Evolutionary conservation across 2,113 vertebrate species (phyloP).

Genomic region (Rhinolophus ferrumequinum): DNA sequence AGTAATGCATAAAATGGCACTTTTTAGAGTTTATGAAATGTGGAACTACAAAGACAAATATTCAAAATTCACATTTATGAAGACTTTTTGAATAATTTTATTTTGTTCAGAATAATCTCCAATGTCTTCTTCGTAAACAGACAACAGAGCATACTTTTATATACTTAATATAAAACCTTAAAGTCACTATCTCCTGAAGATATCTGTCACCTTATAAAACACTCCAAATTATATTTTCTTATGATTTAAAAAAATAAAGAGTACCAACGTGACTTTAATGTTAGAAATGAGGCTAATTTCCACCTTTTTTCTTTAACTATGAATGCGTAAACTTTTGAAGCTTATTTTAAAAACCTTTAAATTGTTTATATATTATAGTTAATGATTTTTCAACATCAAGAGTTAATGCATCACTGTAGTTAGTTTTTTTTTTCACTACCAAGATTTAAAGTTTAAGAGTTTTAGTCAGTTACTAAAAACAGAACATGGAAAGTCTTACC

Average conservation of each 20-base stretch:
- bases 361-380: neutral
- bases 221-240: neutral
- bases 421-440: neutral
- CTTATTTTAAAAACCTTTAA: neutral
- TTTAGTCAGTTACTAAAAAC: neutral
- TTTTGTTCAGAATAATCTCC: constrained; percentile 18
- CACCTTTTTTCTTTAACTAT: neutral
- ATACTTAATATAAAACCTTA: neutral
- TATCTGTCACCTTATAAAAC: neutral
- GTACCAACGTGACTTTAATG: neutral
- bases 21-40: constrained; percentile 3
- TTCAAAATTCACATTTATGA: neutral
- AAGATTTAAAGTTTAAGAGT: neutral
- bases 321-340: neutral
- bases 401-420: neutral
- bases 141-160: neutral
- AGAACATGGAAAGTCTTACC: neutral
- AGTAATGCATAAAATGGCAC: neutral
- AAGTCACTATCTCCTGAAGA: neutral
- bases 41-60: neutral
- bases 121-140: neutral
- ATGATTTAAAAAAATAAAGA: neutral
- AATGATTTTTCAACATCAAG: neutral
- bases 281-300: neutral
- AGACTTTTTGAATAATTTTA: neutral